Percentiles rank a stretch among this genome's conserved stretches.
Conservation (phyloP, 2,113 vertebrate genomes). For the Heterochromis multidens region DNA sequence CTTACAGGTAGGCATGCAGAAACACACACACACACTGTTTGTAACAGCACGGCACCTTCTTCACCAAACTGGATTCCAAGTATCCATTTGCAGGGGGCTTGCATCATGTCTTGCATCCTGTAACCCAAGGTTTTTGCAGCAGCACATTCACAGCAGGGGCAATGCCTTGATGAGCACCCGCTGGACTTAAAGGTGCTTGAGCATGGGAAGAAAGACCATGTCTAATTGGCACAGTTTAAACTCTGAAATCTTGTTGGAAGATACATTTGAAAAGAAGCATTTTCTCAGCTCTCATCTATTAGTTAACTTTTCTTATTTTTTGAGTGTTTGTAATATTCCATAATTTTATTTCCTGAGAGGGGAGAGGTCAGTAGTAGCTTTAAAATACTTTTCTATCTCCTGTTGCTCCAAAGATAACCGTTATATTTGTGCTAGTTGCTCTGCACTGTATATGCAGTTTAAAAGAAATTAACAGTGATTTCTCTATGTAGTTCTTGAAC, state of each 20-base stretch:
- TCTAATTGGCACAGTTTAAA: slow-evolving; percentile 39
- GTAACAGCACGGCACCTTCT: slow-evolving; percentile 9
- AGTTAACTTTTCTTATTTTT: too few relatives aligned
- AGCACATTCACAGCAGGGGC: slow-evolving; percentile 32
- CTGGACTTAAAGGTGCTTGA: slow-evolving; percentile 33
- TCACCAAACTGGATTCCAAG: neutral
- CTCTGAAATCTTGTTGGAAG: neutral
- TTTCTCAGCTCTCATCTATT: neutral
- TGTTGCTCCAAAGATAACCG: neutral
- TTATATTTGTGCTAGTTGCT: neutral
- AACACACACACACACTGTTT: neutral
- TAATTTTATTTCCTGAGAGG: neutral
- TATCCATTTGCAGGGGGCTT: slow-evolving; percentile 64
- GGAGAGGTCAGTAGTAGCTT: neutral
- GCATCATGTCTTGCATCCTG: slow-evolving; percentile 52
- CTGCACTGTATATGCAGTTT: neutral
- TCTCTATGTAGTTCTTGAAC: neutral
- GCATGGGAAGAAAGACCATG: neutral
- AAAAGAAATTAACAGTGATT: neutral
- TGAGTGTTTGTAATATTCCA: neutral
- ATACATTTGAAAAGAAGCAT: neutral
- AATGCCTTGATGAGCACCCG: slow-evolving; percentile 45
- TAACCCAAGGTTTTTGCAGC: slow-evolving; percentile 47
- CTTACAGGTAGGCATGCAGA: neutral
- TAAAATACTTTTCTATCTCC: neutral